Conservation (phyloP, 2,888 invertebrate species). For the Eupithecia insigniata region DNA sequence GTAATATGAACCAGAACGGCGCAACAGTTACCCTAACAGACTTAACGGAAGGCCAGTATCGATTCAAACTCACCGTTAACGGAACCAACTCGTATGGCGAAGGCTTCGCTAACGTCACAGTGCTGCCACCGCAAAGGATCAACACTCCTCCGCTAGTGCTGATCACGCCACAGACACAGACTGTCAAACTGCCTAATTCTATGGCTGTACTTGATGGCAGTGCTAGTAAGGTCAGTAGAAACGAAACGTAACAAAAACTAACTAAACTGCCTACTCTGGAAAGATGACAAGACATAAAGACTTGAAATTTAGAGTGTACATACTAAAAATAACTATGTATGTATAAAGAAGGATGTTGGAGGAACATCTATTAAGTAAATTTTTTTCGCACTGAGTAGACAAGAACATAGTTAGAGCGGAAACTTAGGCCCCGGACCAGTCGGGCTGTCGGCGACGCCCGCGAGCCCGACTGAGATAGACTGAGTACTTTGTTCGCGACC, state of each 20-base stretch:
- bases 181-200: conserved; percentile 94
- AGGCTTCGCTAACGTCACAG: conserved; percentile 95
- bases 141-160: conserved; percentile 94
- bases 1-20: conserved; percentile 93
- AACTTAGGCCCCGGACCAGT: no score
- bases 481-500: no score
- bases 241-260: no score
- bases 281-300: not conserved
- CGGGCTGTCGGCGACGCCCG: no score
- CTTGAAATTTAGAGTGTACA: not conserved
- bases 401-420: no score
- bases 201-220: conserved; percentile 96
- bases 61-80: conserved; percentile 93
- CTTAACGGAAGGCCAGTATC: conserved; percentile 93
- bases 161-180: conserved; percentile 93
- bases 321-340: no score
- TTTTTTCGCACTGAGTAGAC: no score
- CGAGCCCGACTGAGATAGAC: no score
- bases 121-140: conserved; percentile 91
- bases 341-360: not conserved
- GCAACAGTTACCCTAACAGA: conserved; percentile 92
- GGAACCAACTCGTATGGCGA: conserved; percentile 90
- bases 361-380: not conserved
- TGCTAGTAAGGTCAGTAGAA: conserved; percentile 82
- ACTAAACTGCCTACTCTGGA: no score